Base-by-base conservation (phyloP, 2,797 vertebrate species). In the Lophius americanus region DNA sequence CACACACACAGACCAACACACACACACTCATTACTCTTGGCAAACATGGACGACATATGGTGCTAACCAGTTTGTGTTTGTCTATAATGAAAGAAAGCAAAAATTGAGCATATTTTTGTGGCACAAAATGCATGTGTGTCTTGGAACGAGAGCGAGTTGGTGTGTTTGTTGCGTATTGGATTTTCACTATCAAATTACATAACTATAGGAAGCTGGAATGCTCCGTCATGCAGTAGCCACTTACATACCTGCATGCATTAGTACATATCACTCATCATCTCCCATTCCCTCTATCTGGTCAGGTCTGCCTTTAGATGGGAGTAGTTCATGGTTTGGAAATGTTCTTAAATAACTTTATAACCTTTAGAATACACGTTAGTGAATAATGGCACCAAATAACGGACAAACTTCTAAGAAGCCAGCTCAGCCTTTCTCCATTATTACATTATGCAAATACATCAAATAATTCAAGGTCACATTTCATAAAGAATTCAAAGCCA, bases 171-270 rank as follows among this genome's bases (percentile, higher is more conserved):
- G 75, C 80, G 81, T 80, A 81, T 85, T 90, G 84, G 85, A 85
- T 88, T 88, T 90, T 92, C 90, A 91, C 91, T 87, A 90, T 94
- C 92, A 93, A 88, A 93, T 93, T 93, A 93, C 88, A 90, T 63
- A 91, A 93, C 86, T 91, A 87, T 88, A 90, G 91, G 87, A 93
- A 82, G 77, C 91, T 92, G 87, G 74, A 80, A 85, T 84, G 78
- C 78, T 85, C 80, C 44, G 79, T 88, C 87, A 84, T 78, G 85
- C 78, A 58, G 77, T 93, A 92, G 90, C 86, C 91, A 92, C 92
- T 89, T 84, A 75, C 81, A 83, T 78, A 23, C 67, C 84, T 84
- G 54, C 57, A 60, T 48, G 60, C 13, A 51, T 42, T 52, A 36
- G 49, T 33, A 61, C 44, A 72, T 54, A 62, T 9, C 51, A 57